Percentiles rank a stretch among this genome's conserved stretches.
Evolutionary conservation across 1,140 invertebrate species (phyloP).

Genomic region (Bemisia tabaci): DNA sequence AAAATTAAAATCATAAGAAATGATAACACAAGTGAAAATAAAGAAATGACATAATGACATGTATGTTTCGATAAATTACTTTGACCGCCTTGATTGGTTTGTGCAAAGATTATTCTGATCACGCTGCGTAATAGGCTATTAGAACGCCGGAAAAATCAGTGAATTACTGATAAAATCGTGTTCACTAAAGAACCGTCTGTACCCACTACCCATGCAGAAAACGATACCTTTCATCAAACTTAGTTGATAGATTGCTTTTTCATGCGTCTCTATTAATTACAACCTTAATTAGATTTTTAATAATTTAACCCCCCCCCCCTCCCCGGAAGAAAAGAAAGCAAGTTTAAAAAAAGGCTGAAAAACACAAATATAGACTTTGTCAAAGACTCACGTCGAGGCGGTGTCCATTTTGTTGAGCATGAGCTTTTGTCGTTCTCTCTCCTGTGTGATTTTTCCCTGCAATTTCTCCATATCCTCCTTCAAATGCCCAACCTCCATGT

Average conservation of each 20-base stretch:
- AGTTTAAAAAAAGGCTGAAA: conserved; percentile 3
- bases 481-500: conserved; percentile 58
- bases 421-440: conserved; percentile 48
- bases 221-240: too few species aligned
- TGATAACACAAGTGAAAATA: too few species aligned
- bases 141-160: too few species aligned
- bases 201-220: too few species aligned
- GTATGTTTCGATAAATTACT: too few species aligned
- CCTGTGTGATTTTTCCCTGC: conserved; percentile 49
- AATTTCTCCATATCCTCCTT: conserved; percentile 52
- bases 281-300: background rate
- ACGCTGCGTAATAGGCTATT: too few species aligned
- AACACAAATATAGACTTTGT: conserved; percentile 2
- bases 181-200: too few species aligned
- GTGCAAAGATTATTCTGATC: too few species aligned
- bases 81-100: too few species aligned
- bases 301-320: background rate
- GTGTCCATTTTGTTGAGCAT: conserved; percentile 52
- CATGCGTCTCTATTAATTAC: background rate
- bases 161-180: too few species aligned
- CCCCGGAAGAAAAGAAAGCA: background rate
- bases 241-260: background rate
- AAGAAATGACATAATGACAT: too few species aligned
- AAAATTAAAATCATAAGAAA: too few species aligned
- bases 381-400: conserved; percentile 39